A percentile compares a stretch with the other conserved stretches of the same genome.
Conservation (phyloP, 2,113 vertebrate species). For the Thamnaconus septentrionalis region DNA sequence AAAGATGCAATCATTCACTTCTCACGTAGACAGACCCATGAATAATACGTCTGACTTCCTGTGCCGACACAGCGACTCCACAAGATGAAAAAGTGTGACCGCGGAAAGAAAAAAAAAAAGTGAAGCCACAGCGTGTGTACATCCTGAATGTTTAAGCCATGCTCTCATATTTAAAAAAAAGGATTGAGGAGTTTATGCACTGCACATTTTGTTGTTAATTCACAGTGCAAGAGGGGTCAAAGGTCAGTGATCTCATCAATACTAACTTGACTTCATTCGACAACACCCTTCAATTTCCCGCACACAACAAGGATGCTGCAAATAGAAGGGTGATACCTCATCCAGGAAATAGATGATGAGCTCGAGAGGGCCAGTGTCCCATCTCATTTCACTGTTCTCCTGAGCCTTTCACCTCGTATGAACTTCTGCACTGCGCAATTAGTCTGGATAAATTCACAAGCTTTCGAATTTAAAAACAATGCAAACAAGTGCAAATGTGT, state of each 20-base stretch:
- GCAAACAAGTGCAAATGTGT: too few species aligned
- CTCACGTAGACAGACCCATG: slow-evolving; percentile 50
- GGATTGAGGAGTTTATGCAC: slow-evolving; percentile 10
- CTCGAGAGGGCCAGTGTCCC: slow-evolving; percentile 16
- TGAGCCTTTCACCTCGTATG: slow-evolving; percentile 4
- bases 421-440: neutral
- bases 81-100: slow-evolving; percentile 46
- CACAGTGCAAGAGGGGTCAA: slow-evolving; percentile 5
- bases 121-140: slow-evolving; percentile 7
- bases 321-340: slow-evolving; percentile 3
- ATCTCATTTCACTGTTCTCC: neutral
- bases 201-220: slow-evolving; percentile 9
- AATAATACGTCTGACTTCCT: slow-evolving; percentile 70
- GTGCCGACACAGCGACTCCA: slow-evolving; percentile 58
- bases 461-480: too few species aligned
- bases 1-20: slow-evolving; percentile 16
- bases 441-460: too few species aligned
- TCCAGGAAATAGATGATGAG: slow-evolving; percentile 22
- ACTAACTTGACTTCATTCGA: slow-evolving; percentile 48
- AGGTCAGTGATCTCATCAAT: slow-evolving; percentile 55
- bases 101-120: slow-evolving; percentile 35
- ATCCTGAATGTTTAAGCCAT: slow-evolving; percentile 15
- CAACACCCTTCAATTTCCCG: slow-evolving; percentile 11
- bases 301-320: slow-evolving; percentile 20
- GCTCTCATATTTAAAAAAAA: neutral